Base-by-base conservation (phyloP, 2,113 vertebrate species). In the Sus scrofa region DNA sequence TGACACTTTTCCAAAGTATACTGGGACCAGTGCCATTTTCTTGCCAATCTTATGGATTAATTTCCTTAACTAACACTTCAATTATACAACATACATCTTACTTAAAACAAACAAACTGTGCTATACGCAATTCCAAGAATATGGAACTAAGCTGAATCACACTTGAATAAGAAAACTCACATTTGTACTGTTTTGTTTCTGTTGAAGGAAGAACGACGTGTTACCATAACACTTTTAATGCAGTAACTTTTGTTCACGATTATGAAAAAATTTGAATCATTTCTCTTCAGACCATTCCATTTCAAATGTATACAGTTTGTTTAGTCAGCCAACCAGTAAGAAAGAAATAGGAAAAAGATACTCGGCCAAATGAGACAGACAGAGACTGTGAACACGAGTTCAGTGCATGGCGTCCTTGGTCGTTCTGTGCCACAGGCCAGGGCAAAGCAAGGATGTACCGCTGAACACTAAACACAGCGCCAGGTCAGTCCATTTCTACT, bases 401-500 rank as follows among this genome's bases (percentile, higher is more conserved):
- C 90, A 92, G 22, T 0, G 13, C 52, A 1, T 26, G 39, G 74
- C 96, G 91, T 52, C 95, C 97, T 97, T 81, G 96, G 97, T 86
- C 79, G 97, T 88, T 96, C 77, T 26, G 86, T 81, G 88, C 54
- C 91, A 39, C 10, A 0, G 0, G 79, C 77, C 77, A 39, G 96
- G 2, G 10, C 97, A 86, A 82, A 92, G 2, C 32, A 2, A 2
- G 3, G 39, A 2, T 1, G n/a, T 11, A 11, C 4, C 10, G 12
- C 6, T 4, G 63, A 37, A 27, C 30, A 14, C 98, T 99, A 99
- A 1, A 98, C 77, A 0, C 97, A 98, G 95, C 99, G 99, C 98
- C 99, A 99, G 94, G 97, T 98, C 93, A 99, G 98, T 91, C 99
- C 98, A 37, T 99, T 99, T 98, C 98, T 99, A 62, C 98, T 99